Base-by-base conservation (phyloP, 2,113 vertebrate species). In the Brachypteracias leptosomus region DNA sequence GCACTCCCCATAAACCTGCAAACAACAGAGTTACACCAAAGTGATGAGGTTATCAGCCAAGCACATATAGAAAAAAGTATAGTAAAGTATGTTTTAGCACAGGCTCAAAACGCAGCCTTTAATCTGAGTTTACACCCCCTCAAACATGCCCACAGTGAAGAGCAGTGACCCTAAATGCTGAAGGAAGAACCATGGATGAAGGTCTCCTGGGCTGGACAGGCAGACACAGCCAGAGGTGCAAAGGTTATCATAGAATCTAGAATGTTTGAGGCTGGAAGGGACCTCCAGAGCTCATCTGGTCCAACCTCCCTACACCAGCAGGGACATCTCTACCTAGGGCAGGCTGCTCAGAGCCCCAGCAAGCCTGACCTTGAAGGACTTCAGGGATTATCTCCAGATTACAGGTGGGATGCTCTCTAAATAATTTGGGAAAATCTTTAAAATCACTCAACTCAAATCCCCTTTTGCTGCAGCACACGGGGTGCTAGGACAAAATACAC, bases 181-280 rank as follows among this genome's bases (percentile, higher is more conserved):
- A 49, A 35, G 61, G 51, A 61, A 54, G 28, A 33, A 49, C 17
- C 1, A 13, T 22, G 42, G 46, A 44, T 1, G 4, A 38, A 35
- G 42, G 25, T 58, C 4, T 28, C 26, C 24, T 0, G 0, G 65
- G 59, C 36, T 59, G 46, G 35, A 55, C 0, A 0, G 54, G 61
- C 65, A 77, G 89, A 46, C 29, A 24, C 68, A 70, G 77, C 54
- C 5, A 1, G 63, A 84, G 73, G 63, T 3, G 0, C 72, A 55
- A 16, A 87, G 51, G 57, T 85, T 71, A 70, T n/a, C n/a, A n/a
- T n/a, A n/a, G n/a, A n/a, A n/a, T n/a, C n/a, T n/a, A n/a, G n/a
- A n/a, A n/a, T n/a, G n/a, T n/a, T n/a, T n/a, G n/a, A n/a, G n/a
- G n/a, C n/a, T n/a, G n/a, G n/a, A n/a, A n/a, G n/a, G n/a, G n/a